Conservation (phyloP, 1,140 invertebrate species). For the Drosophila ananassae region DNA sequence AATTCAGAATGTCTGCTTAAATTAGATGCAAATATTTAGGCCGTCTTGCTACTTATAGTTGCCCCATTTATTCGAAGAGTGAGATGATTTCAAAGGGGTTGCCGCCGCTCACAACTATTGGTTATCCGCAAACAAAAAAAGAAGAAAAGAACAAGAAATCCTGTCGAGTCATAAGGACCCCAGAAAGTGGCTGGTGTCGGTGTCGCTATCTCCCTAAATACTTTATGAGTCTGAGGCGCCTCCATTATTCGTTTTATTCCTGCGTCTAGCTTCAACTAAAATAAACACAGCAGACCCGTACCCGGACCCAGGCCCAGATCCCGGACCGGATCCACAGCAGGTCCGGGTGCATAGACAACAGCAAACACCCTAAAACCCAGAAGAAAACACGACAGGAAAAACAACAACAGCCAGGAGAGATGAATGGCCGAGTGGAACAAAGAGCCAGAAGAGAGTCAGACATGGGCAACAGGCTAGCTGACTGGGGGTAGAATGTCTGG, state of each 20-base stretch:
- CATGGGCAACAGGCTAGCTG: constrained; percentile 58
- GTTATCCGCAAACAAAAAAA: constrained; percentile 20
- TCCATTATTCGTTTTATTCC: constrained; percentile 33
- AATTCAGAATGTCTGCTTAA: constrained; percentile 37
- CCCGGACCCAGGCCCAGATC: constrained; percentile 1
- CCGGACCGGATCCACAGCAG: background rate
- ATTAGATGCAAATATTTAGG: constrained; percentile 48
- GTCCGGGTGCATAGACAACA: constrained; percentile 34
- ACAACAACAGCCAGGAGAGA: constrained; percentile 30
- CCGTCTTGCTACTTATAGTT: constrained; percentile 17
- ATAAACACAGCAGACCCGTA: constrained; percentile 36
- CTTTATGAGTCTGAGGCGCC: constrained; percentile 51
- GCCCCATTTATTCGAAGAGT: constrained; percentile 12
- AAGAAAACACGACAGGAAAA: constrained; percentile 36
- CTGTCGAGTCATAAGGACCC: constrained; percentile 23
- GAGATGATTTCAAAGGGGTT: background rate
- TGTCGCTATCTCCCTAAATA: constrained; percentile 41
- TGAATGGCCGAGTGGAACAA: constrained; percentile 55
- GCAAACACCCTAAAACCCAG: constrained; percentile 55
- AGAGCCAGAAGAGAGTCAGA: constrained; percentile 20
- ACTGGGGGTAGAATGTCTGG: constrained; percentile 17
- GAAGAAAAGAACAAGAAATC: constrained; percentile 4
- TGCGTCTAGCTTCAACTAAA: constrained; percentile 53
- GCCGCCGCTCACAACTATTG: background rate
- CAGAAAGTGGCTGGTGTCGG: constrained; percentile 35